phyloP scores from a whole-genome alignment of 2,797 vertebrate species.

The Chelon labrosus region DNA sequence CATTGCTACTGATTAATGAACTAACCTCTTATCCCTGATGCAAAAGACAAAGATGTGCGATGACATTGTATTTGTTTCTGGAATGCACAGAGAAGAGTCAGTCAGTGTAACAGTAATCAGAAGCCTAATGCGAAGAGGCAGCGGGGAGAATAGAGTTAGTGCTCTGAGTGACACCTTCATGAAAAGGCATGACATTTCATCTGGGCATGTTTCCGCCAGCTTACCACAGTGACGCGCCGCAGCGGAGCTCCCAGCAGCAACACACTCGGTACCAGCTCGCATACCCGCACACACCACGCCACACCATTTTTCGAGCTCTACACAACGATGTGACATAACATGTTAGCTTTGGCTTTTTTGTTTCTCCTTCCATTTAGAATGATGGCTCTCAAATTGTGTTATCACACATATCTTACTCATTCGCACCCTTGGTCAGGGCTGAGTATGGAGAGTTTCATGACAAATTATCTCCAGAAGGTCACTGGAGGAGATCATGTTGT shows the following conservation, averaged over 20 bases:
- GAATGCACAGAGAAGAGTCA: slow-evolving; percentile 32
- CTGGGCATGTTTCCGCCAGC: slow-evolving; percentile 54
- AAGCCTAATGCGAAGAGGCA: slow-evolving; percentile 78
- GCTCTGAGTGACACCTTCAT: slow-evolving; percentile 71
- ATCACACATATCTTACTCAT: slow-evolving; percentile 35
- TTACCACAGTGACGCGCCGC: slow-evolving; percentile 10
- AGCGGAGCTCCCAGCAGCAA: slow-evolving; percentile 18
- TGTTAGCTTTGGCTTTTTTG: slow-evolving; percentile 14
- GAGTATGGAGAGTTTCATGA: slow-evolving; percentile 20
- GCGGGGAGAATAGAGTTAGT: slow-evolving; percentile 76
- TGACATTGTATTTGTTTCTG: not conserved
- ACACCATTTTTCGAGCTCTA: slow-evolving; percentile 7
- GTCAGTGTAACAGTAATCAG: slow-evolving; percentile 58
- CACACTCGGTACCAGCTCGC: slow-evolving; percentile 24
- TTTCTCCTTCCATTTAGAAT: not conserved
- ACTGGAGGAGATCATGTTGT: slow-evolving; percentile 8
- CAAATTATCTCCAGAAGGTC: slow-evolving; percentile 1
- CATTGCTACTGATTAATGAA: slow-evolving; percentile 15
- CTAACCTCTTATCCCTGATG: not conserved
- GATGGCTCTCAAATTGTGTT: slow-evolving; percentile 12
- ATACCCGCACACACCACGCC: slow-evolving; percentile 1
- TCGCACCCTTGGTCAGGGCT: slow-evolving; percentile 17
- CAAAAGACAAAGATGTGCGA: not conserved
- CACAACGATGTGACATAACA: slow-evolving; percentile 31
- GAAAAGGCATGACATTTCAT: slow-evolving; percentile 77